These are phyloP conservation scores for Lissocephala sabroskyi DNA, from an alignment of 2,888 invertebrate genomes.

Conservation along the genomic window DNA sequence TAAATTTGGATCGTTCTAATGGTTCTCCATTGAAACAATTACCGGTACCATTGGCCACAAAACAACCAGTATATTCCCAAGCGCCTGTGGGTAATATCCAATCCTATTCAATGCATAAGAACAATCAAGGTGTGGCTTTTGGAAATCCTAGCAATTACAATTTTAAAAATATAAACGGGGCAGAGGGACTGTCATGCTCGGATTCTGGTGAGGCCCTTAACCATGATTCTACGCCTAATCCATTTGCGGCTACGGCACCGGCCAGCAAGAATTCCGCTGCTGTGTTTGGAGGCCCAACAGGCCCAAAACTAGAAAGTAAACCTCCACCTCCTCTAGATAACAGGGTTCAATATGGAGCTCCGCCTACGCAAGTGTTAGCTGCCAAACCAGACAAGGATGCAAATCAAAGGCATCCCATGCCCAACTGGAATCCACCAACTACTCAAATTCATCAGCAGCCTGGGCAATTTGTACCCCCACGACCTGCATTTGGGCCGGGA, in stretches of 20 bases:
- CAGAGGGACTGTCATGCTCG: constrained; percentile 4
- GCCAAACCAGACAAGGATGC: constrained; percentile 4
- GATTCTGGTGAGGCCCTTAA: no score
- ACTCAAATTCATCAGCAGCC: no score
- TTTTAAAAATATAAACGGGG: background rate
- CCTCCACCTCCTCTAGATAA: constrained; percentile 4
- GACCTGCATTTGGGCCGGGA: no score
- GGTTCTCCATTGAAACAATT: constrained; percentile 23
- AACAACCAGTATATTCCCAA: no score
- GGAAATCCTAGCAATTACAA: background rate
- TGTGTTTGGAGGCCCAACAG: constrained; percentile 25
- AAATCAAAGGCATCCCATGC: no score
- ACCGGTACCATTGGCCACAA: no score
- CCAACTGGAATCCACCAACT: no score
- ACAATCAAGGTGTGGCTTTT: constrained; percentile 37
- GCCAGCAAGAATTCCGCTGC: constrained; percentile 24
- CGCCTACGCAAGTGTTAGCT: constrained; percentile 33
- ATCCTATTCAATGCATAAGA: constrained; percentile 9
- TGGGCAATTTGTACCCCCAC: no score
- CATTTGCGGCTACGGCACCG: constrained; percentile 29
- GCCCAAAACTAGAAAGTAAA: constrained; percentile 1
- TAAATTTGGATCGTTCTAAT: constrained; percentile 43
- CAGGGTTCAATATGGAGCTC: constrained; percentile 19
- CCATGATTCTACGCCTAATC: constrained; percentile 29
- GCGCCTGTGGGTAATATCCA: no score